These are phyloP conservation scores for Cyprinella venusta DNA, from an alignment of 2,797 vertebrate species.

Conservation along the genomic window DNA sequence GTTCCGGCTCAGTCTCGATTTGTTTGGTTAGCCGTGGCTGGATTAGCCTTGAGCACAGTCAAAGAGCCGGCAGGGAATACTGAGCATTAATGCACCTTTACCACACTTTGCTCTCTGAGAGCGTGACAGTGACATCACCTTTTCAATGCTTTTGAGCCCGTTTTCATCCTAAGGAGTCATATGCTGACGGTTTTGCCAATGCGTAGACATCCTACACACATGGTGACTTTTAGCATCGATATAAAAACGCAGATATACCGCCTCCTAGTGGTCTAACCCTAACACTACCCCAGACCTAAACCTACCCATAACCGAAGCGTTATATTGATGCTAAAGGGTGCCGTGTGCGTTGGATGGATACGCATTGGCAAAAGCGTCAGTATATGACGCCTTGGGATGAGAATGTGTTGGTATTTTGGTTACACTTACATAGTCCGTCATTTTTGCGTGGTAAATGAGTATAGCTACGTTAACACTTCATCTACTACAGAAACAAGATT, in stretches of 20 bases:
- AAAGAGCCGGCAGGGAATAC: slow-evolving; percentile 27
- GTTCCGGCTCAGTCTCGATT: slow-evolving; percentile 41
- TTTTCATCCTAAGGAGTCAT: too few species aligned
- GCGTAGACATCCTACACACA: too few species aligned
- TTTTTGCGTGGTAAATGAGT: neutral
- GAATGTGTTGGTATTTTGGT: neutral
- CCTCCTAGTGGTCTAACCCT: too few species aligned
- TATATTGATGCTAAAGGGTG: too few species aligned
- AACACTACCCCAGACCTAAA: too few species aligned
- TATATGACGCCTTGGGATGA: too few species aligned
- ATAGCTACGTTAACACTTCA: neutral
- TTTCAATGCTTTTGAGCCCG: neutral
- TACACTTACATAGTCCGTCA: neutral
- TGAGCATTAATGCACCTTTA: neutral
- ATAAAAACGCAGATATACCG: too few species aligned
- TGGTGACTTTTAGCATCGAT: too few species aligned
- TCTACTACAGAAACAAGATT: neutral
- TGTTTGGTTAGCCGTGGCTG: slow-evolving; percentile 59
- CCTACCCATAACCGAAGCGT: too few species aligned
- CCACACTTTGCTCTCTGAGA: neutral
- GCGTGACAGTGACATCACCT: neutral
- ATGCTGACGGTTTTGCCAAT: too few species aligned
- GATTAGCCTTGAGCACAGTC: slow-evolving; percentile 54
- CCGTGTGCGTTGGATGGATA: too few species aligned
- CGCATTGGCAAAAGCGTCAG: too few species aligned